Evolutionary conservation across 2,888 invertebrate species (phyloP).

Genomic region (Saturnia pavonia): DNA sequence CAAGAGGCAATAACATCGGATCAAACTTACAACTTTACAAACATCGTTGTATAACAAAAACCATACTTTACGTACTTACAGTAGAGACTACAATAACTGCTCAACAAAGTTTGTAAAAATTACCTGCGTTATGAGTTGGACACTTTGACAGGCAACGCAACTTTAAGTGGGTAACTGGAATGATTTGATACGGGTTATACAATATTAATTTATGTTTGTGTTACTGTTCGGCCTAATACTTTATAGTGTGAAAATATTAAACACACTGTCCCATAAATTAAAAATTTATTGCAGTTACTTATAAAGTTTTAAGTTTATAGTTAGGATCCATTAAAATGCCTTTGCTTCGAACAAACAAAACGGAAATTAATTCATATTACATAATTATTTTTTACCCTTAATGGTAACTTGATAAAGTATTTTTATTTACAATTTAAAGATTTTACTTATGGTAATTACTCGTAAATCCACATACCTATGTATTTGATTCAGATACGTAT

Average conservation of each 20-base stretch:
- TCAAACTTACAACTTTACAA: slow-evolving; percentile 34
- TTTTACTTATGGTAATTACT: too few species aligned
- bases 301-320: neutral
- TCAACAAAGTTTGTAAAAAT: slow-evolving; percentile 28
- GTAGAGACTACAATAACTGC: slow-evolving; percentile 23
- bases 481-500: too few species aligned
- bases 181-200: slow-evolving; percentile 48
- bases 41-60: slow-evolving; percentile 23
- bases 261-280: neutral
- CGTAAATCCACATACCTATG: too few species aligned
- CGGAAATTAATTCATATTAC: too few species aligned
- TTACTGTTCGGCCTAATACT: neutral
- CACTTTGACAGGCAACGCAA: slow-evolving; percentile 65
- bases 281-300: neutral
- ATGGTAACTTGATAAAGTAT: too few species aligned
- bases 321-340: neutral
- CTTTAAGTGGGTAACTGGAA: slow-evolving; percentile 56
- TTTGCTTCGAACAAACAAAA: neutral
- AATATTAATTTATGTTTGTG: slow-evolving; percentile 17
- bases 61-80: slow-evolving; percentile 23
- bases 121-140: slow-evolving; percentile 66
- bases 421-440: too few species aligned
- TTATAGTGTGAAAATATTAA: slow-evolving; percentile 6
- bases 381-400: too few species aligned
- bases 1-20: slow-evolving; percentile 58